These are phyloP conservation scores for Apotomis turbidana DNA, from an alignment of 2,888 invertebrate species.

Conservation along the genomic window DNA sequence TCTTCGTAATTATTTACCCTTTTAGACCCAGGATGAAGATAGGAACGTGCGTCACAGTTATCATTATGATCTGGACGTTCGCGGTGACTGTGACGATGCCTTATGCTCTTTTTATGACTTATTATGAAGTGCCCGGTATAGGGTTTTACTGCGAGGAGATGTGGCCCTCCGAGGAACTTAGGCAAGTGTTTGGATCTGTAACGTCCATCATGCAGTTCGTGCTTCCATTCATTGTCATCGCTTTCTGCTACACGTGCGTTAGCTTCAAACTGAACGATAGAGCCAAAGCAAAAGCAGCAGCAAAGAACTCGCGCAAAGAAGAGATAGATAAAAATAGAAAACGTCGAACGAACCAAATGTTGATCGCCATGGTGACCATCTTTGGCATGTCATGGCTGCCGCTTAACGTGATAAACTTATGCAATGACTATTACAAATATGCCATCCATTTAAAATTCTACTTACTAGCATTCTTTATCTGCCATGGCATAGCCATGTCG, in stretches of 20 bases:
- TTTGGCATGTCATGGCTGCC: conserved; percentile 98
- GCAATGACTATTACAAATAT: conserved; percentile 90
- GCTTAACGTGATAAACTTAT: conserved; percentile 94
- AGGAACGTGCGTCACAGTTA: conserved; percentile 92
- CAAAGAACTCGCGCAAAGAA: conserved; percentile 92
- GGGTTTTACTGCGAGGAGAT: conserved; percentile 91
- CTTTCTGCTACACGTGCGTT: conserved; percentile 96
- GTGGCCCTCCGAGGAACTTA: conserved; percentile 94
- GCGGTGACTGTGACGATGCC: conserved; percentile 95
- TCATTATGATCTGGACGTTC: conserved; percentile 95
- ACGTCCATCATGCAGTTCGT: conserved; percentile 97
- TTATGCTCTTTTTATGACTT: conserved; percentile 93
- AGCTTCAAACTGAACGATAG: conserved; percentile 94
- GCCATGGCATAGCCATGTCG: conserved; percentile 97
- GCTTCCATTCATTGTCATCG: conserved; percentile 96
- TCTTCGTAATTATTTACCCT: conserved; percentile 98
- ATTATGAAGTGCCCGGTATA: conserved; percentile 75
- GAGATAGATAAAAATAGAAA: conserved; percentile 96
- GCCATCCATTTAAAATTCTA: conserved; percentile 92
- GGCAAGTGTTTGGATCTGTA: conserved; percentile 92
- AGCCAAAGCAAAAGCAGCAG: conserved; percentile 92
- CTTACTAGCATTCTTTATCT: conserved; percentile 94
- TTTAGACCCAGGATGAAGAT: conserved; percentile 96
- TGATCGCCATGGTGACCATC: conserved; percentile 98
- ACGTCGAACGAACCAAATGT: conserved; percentile 96